Conservation (phyloP, 2,797 vertebrate genomes). For the Emydoidea blandingii region DNA sequence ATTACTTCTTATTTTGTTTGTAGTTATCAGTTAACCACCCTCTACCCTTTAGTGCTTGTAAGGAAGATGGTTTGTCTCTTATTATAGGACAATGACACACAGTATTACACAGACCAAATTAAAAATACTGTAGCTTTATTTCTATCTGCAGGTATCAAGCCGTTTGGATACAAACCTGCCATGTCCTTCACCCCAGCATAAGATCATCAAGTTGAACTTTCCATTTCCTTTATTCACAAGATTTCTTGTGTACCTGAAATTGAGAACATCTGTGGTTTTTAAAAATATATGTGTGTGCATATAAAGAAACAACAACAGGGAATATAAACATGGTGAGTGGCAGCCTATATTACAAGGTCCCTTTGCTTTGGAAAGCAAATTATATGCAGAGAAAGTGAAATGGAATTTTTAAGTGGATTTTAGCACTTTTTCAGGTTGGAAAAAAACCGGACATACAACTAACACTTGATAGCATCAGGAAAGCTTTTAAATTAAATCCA, state of each 20-base stretch:
- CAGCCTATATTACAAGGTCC: neutral
- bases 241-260: slow-evolving; percentile 94
- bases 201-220: slow-evolving; percentile 97
- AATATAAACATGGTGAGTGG: neutral
- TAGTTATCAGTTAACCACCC: neutral
- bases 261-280: slow-evolving; percentile 41
- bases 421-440: neutral
- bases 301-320: neutral
- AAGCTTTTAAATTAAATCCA: slow-evolving; percentile 20
- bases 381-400: neutral
- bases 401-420: neutral
- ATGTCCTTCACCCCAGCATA: slow-evolving; percentile 99
- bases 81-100: neutral
- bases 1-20: neutral
- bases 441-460: neutral
- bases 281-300: neutral
- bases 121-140: neutral
- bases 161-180: slow-evolving; percentile 87
- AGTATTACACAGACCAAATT: neutral
- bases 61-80: neutral
- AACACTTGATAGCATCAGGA: neutral
- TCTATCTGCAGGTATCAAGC: neutral
- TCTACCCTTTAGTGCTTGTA: neutral
- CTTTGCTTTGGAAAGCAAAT: neutral
- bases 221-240: slow-evolving; percentile 95